A percentile compares a stretch with the other conserved stretches of the same genome.
Conservation (phyloP, 2,797 vertebrate species). For the Vultur gryphus region DNA sequence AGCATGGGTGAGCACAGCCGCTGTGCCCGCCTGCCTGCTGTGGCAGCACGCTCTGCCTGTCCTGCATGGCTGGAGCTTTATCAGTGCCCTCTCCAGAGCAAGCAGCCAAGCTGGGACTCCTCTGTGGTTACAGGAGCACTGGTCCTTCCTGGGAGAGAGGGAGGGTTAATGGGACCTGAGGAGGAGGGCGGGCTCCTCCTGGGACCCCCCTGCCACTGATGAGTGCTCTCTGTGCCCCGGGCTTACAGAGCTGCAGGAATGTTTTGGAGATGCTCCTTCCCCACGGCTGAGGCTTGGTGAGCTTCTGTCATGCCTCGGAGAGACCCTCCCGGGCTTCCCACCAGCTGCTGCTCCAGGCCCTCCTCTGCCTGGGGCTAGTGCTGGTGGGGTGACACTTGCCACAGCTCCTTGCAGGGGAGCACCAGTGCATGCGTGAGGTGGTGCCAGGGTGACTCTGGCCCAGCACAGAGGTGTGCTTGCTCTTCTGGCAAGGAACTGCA, state of each 20-base stretch:
- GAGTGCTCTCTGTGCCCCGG: not conserved
- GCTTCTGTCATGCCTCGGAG: not conserved
- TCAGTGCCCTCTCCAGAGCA: not conserved
- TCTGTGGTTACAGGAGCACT: not conserved
- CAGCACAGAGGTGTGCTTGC: too few species aligned
- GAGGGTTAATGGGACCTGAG: not conserved
- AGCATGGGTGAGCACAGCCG: not conserved
- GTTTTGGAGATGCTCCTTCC: not conserved
- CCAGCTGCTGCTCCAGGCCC: not conserved
- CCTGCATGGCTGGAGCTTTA: not conserved
- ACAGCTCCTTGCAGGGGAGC: not conserved
- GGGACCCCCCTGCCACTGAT: not conserved
- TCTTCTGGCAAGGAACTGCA: not conserved
- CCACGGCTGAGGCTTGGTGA: not conserved
- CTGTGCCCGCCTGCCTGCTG: not conserved
- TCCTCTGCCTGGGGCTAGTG: not conserved
- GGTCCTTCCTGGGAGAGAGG: not conserved
- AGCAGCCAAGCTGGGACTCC: not conserved
- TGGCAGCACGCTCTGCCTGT: not conserved
- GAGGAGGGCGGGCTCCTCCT: not conserved
- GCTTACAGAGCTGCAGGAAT: not conserved
- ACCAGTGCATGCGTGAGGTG: rapidly evolving
- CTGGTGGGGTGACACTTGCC: not conserved
- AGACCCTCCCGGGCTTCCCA: not conserved
- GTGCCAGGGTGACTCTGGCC: not conserved